Evolutionary conservation across 2,113 vertebrate species (phyloP).

Genomic region (Upupa epops): DNA sequence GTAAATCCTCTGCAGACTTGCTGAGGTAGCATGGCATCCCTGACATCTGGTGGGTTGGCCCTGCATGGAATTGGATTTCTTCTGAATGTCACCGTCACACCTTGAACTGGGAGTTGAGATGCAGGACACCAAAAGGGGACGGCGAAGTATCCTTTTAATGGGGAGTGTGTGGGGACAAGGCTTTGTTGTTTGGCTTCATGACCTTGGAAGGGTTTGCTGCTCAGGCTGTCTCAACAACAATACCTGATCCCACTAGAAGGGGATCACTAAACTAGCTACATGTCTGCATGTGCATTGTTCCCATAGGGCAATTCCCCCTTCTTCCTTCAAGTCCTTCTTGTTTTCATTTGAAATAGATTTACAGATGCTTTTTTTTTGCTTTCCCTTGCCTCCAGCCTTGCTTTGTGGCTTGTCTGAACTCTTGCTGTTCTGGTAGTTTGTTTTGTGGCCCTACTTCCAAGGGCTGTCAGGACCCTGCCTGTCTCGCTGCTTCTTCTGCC

Average conservation of each 20-base stretch:
- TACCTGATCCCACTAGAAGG: not conserved
- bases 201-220: not conserved
- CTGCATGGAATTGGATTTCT: not conserved
- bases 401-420: not conserved
- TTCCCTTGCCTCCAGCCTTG: not conserved
- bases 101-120: not conserved
- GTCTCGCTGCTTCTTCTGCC: not conserved
- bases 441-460: not conserved
- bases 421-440: accelerated
- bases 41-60: not conserved
- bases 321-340: not conserved
- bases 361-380: not conserved
- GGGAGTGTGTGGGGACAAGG: not conserved
- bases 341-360: not conserved
- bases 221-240: not conserved
- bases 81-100: not conserved
- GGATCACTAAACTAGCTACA: not conserved
- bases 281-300: accelerated
- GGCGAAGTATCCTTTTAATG: not conserved
- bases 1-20: slow-evolving; percentile 38
- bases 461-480: not conserved
- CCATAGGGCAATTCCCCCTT: not conserved
- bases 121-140: accelerated
- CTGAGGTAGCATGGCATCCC: not conserved
- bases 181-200: not conserved